Base-by-base conservation (phyloP, 2,888 invertebrate species). In the Callimorpha dominula region DNA sequence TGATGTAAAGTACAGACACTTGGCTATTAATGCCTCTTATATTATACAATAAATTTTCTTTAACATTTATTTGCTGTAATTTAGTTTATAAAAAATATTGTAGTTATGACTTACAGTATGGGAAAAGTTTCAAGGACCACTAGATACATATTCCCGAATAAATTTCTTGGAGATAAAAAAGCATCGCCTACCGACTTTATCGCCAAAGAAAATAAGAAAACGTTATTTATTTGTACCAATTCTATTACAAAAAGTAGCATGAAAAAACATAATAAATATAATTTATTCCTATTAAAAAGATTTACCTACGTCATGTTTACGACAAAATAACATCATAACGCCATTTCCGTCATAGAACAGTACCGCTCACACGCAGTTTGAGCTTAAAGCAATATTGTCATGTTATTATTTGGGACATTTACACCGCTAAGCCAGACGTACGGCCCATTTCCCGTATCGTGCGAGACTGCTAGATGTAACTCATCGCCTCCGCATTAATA, bases 351-450 rank as follows among this genome's bases (percentile, higher is more conserved):
- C 76, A 77, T 67, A 72, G 67, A 74, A 75, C 78, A 74, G 66
- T 74, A 75, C 83, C 81, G 72, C 79, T 31, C 75, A 62, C 75
- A 73, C 77, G 68, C 82, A 74, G 76, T 84, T 83, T 77, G 77
- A 76, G 79, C 83, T 72, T 73, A 71, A 86, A 88, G 88, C 91
- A 90, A 92, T 89, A 91, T 91, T 90, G 92, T 90, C 91, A 90
- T 93, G 91, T 91, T 93, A 94, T 93, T 93, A 93, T 94, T 93
- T 92, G 89, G 91, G 88, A 86, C 90, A 91, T 92, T 93, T 91
- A 91, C 92, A 91, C 88, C 92, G 89, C 91, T 94, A 94, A 95
- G 94, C 93, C 88, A 92, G 93, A 94, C 89, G 88, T 93, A 94
- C 93, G 90, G 92, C 81, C 93, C 93, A 93, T 94, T 94, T 91